Conservation (phyloP, 2,888 invertebrate genomes). For the Drosophila mercatorum region DNA sequence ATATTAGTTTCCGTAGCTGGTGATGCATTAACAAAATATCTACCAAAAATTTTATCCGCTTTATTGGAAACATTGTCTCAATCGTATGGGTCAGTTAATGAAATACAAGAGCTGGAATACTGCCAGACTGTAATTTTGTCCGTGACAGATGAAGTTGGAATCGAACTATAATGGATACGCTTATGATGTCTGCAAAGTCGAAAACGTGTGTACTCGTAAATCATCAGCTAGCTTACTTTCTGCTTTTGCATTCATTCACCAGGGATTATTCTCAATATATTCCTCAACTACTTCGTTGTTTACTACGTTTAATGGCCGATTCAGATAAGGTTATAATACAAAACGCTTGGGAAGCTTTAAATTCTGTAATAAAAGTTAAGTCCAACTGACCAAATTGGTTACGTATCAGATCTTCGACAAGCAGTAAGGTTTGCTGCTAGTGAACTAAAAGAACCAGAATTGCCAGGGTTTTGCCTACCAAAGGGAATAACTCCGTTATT, state of each 20-base stretch:
- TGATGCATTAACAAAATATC: slow-evolving; percentile 94
- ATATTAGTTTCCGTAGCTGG: slow-evolving; percentile 98
- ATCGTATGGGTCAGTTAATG: slow-evolving; percentile 88
- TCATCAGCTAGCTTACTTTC: slow-evolving; percentile 95
- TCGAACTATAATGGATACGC: slow-evolving; percentile 94
- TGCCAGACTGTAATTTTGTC: slow-evolving; percentile 97
- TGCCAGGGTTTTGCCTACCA: slow-evolving; percentile 97
- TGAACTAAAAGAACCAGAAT: slow-evolving; percentile 91
- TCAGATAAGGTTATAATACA: slow-evolving; percentile 91
- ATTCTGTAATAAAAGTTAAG: slow-evolving; percentile 95
- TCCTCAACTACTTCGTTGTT: slow-evolving; percentile 93
- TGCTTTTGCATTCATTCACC: slow-evolving; percentile 95
- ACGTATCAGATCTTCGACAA: slow-evolving; percentile 95
- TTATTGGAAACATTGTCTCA: slow-evolving; percentile 91
- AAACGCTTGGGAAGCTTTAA: slow-evolving; percentile 96
- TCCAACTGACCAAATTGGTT: slow-evolving; percentile 92
- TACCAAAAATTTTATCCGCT: slow-evolving; percentile 96
- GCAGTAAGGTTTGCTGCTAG: slow-evolving; percentile 96
- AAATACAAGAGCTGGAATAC: slow-evolving; percentile 92
- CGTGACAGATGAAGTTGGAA: slow-evolving; percentile 94
- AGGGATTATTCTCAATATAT: slow-evolving; percentile 95
- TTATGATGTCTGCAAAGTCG: slow-evolving; percentile 91
- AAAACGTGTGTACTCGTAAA: slow-evolving; percentile 88
- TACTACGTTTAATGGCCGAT: slow-evolving; percentile 94
- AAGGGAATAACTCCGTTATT: slow-evolving; percentile 97